Conservation (phyloP, 1,140 invertebrate genomes). For the Scaptomyza graminum region DNA sequence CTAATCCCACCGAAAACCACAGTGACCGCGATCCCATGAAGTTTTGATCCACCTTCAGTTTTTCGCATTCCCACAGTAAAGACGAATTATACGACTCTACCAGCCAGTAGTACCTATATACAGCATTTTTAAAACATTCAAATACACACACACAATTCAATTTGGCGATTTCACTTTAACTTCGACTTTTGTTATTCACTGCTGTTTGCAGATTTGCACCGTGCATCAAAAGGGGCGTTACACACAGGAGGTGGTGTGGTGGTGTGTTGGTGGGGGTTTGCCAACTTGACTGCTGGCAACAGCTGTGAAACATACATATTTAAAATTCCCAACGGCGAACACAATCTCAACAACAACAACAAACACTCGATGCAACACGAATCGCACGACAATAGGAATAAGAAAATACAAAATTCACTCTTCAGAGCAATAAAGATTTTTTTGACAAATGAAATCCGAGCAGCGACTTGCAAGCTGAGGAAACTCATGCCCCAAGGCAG, state of each 20-base stretch:
- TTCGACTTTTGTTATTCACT: slow-evolving; percentile 53
- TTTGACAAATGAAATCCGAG: slow-evolving; percentile 60
- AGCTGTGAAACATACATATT: slow-evolving; percentile 51
- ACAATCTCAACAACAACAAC: slow-evolving; percentile 24
- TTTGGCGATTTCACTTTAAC: slow-evolving; percentile 60
- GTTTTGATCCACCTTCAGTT: slow-evolving; percentile 29
- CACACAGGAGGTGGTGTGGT: background rate
- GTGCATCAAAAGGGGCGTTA: slow-evolving; percentile 16
- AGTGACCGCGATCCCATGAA: slow-evolving; percentile 65
- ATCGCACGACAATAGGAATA: slow-evolving; percentile 26
- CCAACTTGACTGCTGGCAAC: slow-evolving; percentile 40
- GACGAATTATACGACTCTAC: slow-evolving; percentile 57
- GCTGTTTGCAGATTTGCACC: slow-evolving; percentile 38
- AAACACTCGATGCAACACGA: slow-evolving; percentile 25
- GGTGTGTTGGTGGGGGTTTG: slow-evolving; percentile 14
- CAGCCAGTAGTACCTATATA: background rate
- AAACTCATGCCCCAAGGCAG: background rate
- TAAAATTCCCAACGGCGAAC: slow-evolving; percentile 60
- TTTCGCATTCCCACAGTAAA: slow-evolving; percentile 60
- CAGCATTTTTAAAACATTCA: slow-evolving; percentile 38
- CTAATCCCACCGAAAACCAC: slow-evolving; percentile 8
- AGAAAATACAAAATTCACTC: slow-evolving; percentile 16
- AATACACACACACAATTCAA: slow-evolving; percentile 37
- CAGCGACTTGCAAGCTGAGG: slow-evolving; percentile 24
- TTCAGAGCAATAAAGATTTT: slow-evolving; percentile 53